Percentiles rank a stretch among this genome's conserved stretches.
Conservation (phyloP, 2,888 invertebrate genomes). For the Deilephila elpenor region DNA sequence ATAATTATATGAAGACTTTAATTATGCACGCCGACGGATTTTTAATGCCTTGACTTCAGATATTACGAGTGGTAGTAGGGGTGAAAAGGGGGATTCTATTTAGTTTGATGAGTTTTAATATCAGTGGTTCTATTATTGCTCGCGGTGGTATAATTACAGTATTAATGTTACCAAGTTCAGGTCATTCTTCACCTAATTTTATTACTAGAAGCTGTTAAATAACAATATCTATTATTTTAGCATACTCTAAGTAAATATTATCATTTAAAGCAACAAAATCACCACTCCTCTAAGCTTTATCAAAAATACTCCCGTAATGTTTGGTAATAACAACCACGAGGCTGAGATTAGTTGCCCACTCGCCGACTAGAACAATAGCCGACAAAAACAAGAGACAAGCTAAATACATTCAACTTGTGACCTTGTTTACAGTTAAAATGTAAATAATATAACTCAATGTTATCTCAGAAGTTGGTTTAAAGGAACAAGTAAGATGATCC, state of each 20-base stretch:
- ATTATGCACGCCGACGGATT: neutral
- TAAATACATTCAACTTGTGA: slow-evolving; percentile 13
- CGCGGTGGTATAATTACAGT: too few species aligned
- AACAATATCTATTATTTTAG: too few species aligned
- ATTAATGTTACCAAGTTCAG: too few species aligned
- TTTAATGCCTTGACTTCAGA: neutral
- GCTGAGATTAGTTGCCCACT: neutral
- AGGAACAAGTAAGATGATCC: slow-evolving; percentile 49
- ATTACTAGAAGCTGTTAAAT: too few species aligned
- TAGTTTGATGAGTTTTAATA: too few species aligned
- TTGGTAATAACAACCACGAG: neutral
- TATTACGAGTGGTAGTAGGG: neutral
- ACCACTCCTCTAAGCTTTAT: neutral
- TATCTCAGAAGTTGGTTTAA: slow-evolving; percentile 35
- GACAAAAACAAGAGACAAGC: slow-evolving; percentile 19
- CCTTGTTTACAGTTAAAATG: slow-evolving; percentile 19
- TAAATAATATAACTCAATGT: slow-evolving; percentile 30
- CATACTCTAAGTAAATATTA: too few species aligned
- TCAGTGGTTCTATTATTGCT: too few species aligned
- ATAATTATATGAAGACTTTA: slow-evolving; percentile 27
- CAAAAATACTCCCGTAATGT: neutral
- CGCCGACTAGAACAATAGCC: neutral
- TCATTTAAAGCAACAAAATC: neutral
- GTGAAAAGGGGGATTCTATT: neutral
- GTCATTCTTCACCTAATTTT: too few species aligned